Base-by-base conservation (phyloP, 1,140 invertebrate species). In the Coenobita brevimanus region DNA sequence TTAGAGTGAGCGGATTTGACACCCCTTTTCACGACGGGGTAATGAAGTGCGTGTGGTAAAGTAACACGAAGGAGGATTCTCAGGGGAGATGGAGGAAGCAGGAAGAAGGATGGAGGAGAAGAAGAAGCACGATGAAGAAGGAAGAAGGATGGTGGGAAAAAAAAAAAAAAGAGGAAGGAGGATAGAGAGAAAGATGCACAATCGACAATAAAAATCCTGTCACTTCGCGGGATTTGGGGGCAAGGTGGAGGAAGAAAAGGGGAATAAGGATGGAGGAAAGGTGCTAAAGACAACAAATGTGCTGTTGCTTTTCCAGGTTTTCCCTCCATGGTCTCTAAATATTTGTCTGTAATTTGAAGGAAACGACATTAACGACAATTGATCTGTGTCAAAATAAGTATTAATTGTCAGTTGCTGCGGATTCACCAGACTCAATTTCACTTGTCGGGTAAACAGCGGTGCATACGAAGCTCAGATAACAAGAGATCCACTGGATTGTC, bases 11-110 rank as follows among this genome's bases (percentile, higher is more conserved):
- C 73, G 38, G 33, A 27, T 79, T 33, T 54, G 76, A 79, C 76
- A 79, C 76, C 50, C 17, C 36, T 46, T 76, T 33, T 79, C 6
- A 50, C 46, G 43, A 13, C 50, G 38, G 76, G 76, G n/a, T 79
- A 79, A 79, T 79, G 50, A 57, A 79, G 57, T 57, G 76, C 76
- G 57, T 38, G 50, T 71, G 33, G 24, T 71, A 13, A 8, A 24
- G 21, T 6, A n/a, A 8, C 21, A 6, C 6, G 64, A 33, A 67
- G 64, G 64, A 6, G 64, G 64, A n/a, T 8, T 67, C 4, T 6
- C n/a, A n/a, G 64, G 4, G n/a, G 21, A 8, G 64, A 4, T 24
- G 64, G 64, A 67, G 30, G 6, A 67, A 24, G 6, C 6, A 8
- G 6, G 64, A 33, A 8, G 30, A 24, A n/a, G 64, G 21, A n/a